phyloP scores from a whole-genome alignment of 2,113 vertebrate species.

The Microtus oregoni region DNA sequence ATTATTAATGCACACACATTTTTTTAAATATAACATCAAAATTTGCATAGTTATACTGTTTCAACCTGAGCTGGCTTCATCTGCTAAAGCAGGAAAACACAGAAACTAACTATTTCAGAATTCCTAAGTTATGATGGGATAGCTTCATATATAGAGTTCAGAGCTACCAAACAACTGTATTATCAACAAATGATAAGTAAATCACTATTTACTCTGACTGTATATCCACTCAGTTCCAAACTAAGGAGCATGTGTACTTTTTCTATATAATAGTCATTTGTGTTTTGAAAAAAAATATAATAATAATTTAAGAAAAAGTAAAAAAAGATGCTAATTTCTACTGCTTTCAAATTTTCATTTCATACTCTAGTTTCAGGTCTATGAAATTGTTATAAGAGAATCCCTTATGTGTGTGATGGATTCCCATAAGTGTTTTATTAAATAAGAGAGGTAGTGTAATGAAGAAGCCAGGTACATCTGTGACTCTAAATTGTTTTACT shows the following conservation, averaged over 20 bases:
- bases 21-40: neutral
- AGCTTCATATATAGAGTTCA: neutral
- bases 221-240: neutral
- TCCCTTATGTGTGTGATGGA: neutral
- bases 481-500: conserved; percentile 11
- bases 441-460: neutral
- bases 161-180: neutral
- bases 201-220: accelerated
- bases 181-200: neutral
- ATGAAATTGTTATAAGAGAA: neutral
- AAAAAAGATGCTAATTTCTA: neutral
- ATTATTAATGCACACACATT: neutral
- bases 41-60: too few species aligned
- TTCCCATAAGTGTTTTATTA: conserved; percentile 1
- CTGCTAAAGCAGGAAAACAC: neutral
- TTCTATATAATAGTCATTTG: neutral
- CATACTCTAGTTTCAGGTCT: neutral
- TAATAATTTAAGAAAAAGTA: neutral
- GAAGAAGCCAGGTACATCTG: neutral
- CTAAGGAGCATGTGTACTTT: neutral
- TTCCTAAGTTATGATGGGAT: neutral
- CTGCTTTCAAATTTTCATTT: neutral
- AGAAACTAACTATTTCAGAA: neutral
- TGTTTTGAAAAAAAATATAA: neutral
- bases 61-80: neutral